Evolutionary conservation across 2,888 invertebrate genomes (phyloP).

Genomic region (Mythimna vitellina): DNA sequence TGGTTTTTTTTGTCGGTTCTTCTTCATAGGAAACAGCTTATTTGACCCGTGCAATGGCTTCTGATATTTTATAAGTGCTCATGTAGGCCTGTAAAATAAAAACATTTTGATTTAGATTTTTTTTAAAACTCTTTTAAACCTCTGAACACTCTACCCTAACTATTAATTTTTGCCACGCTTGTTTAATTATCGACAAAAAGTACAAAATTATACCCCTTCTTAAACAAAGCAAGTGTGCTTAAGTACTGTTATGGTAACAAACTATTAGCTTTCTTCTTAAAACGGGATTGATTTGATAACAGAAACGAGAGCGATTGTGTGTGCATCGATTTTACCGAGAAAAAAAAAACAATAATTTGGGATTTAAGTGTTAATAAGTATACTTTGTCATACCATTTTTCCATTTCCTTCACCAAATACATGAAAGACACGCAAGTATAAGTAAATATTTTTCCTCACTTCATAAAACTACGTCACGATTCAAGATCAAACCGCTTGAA

Average conservation of each 20-base stretch:
- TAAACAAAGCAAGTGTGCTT: constrained; percentile 24
- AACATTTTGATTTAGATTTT: too few species aligned
- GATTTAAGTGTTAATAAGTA: constrained; percentile 48
- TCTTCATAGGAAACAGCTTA: too few species aligned
- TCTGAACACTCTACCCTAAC: too few species aligned
- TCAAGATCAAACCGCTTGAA: constrained; percentile 39
- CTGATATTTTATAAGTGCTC: too few species aligned
- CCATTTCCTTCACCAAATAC: not conserved
- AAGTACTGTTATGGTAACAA: constrained; percentile 32
- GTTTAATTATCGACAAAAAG: not conserved
- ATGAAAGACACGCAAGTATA: not conserved
- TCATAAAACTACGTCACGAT: constrained; percentile 20
- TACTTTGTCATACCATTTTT: not conserved
- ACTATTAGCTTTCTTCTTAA: constrained; percentile 20
- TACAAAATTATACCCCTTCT: too few species aligned
- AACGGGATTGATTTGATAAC: constrained; percentile 52
- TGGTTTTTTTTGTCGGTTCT: too few species aligned
- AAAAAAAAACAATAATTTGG: constrained; percentile 47
- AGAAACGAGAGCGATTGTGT: constrained; percentile 36
- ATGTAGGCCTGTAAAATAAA: too few species aligned
- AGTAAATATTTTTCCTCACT: not conserved
- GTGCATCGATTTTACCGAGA: constrained; percentile 63
- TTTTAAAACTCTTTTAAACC: too few species aligned
- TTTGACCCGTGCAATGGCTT: too few species aligned
- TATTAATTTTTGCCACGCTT: not conserved